phyloP scores from a whole-genome alignment of 2,888 invertebrate species.

The Atherix ibis region DNA sequence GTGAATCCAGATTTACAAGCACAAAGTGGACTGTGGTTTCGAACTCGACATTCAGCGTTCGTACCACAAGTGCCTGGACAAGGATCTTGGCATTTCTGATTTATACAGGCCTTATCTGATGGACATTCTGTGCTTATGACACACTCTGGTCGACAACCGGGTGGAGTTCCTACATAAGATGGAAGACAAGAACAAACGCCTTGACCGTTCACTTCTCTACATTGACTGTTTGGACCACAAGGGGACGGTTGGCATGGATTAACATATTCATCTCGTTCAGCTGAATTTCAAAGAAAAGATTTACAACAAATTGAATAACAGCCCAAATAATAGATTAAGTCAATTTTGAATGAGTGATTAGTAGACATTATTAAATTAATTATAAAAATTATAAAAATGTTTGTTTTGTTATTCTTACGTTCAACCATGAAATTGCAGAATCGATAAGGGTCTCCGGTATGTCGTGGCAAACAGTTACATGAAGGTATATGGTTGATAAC shows the following conservation, averaged over 20 bases:
- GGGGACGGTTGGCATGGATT: slow-evolving; percentile 60
- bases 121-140: slow-evolving; percentile 63
- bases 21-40: slow-evolving; percentile 46
- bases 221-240: slow-evolving; percentile 62
- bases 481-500: slow-evolving; percentile 54
- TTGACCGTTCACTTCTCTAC: slow-evolving; percentile 45
- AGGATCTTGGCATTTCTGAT: slow-evolving; percentile 55
- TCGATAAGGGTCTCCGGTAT: slow-evolving; percentile 59
- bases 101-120: slow-evolving; percentile 53
- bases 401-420: slow-evolving; percentile 43
- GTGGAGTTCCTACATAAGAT: slow-evolving; percentile 57
- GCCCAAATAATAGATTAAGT: background rate
- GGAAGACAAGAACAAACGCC: slow-evolving; percentile 54
- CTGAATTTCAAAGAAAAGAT: slow-evolving; percentile 8
- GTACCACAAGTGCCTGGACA: slow-evolving; percentile 53
- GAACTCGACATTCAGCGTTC: slow-evolving; percentile 39
- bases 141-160: slow-evolving; percentile 64
- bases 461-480: slow-evolving; percentile 51
- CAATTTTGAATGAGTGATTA: background rate
- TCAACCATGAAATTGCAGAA: slow-evolving; percentile 37
- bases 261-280: slow-evolving; percentile 18
- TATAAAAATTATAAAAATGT: no score
- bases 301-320: background rate
- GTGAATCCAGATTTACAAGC: slow-evolving; percentile 37
- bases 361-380: no score